A percentile compares a stretch with the other conserved stretches of the same genome.
Evolutionary conservation across 2,113 vertebrate species (phyloP).

Genomic region (Prionailurus viverrinus): DNA sequence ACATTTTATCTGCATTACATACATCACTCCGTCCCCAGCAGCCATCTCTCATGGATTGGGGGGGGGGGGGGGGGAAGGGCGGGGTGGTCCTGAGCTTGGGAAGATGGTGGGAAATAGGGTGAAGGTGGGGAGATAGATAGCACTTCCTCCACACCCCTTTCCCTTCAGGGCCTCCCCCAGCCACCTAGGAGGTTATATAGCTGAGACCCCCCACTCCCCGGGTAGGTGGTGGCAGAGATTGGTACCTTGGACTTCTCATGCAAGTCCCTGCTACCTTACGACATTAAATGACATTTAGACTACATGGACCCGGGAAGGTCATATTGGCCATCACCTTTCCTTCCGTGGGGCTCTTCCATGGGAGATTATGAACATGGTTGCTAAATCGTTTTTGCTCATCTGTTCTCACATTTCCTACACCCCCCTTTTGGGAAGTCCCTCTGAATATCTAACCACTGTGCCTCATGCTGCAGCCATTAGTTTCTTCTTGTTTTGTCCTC

Average conservation of each 20-base stretch:
- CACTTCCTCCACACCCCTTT: neutral
- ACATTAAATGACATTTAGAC: neutral
- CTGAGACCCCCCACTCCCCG: neutral
- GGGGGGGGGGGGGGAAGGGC: neutral
- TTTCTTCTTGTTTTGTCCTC: conserved; percentile 52
- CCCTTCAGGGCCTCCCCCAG: neutral
- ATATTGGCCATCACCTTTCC: neutral
- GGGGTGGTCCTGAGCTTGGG: conserved; percentile 56
- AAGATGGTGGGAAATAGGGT: conserved; percentile 48
- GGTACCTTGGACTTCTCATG: neutral
- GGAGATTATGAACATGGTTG: neutral
- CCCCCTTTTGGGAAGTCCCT: conserved; percentile 65
- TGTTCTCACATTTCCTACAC: neutral
- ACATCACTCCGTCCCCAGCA: conserved; percentile 83
- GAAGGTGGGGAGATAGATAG: neutral
- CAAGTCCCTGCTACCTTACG: neutral
- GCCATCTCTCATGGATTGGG: conserved; percentile 75
- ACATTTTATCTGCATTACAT: conserved; percentile 86
- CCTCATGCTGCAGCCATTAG: conserved; percentile 65
- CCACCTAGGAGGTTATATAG: neutral
- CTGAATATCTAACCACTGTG: conserved; percentile 61
- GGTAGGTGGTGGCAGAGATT: neutral
- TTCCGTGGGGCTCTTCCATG: neutral
- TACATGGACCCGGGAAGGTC: neutral
- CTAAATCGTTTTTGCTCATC: neutral